phyloP scores from a whole-genome alignment of 2,888 invertebrate species.

The Drosophila mettleri region DNA sequence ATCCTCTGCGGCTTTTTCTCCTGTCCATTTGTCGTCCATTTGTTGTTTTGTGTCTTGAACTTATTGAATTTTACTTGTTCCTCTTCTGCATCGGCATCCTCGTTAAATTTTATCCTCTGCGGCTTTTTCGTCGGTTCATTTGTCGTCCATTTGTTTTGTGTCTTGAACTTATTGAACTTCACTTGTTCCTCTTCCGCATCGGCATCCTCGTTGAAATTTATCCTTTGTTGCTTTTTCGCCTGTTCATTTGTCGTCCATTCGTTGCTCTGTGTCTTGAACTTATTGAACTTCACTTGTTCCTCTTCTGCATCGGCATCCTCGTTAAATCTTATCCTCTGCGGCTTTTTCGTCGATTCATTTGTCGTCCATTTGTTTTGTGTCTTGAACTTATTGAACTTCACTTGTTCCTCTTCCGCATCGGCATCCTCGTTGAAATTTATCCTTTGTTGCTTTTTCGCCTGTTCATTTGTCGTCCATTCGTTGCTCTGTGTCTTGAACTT shows the following conservation, averaged over 20 bases:
- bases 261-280: slow-evolving; percentile 17
- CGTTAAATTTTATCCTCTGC: slow-evolving; percentile 42
- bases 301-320: slow-evolving; percentile 24
- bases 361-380: slow-evolving; percentile 5
- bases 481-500: slow-evolving; percentile 12
- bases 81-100: slow-evolving; percentile 21
- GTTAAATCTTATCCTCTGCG: slow-evolving; percentile 42
- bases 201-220: slow-evolving; percentile 42
- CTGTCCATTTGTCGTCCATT: slow-evolving; percentile 5
- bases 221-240: slow-evolving; percentile 37
- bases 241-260: slow-evolving; percentile 9
- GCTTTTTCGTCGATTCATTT: slow-evolving; percentile 25
- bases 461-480: slow-evolving; percentile 7
- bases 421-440: slow-evolving; percentile 44
- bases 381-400: slow-evolving; percentile 14
- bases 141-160: slow-evolving; percentile 6
- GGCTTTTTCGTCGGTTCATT: slow-evolving; percentile 29
- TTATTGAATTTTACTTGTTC: slow-evolving; percentile 13
- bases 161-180: slow-evolving; percentile 9
- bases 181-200: slow-evolving; percentile 11
- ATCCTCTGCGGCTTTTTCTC: slow-evolving; percentile 39
- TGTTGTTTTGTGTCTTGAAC: slow-evolving; percentile 16
- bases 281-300: slow-evolving; percentile 6
- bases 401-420: slow-evolving; percentile 7
- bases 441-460: slow-evolving; percentile 35